A percentile compares a stretch with the other conserved stretches of the same genome.
Evolutionary conservation across 2,888 invertebrate species (phyloP).

Genomic region (Plebejus argus): DNA sequence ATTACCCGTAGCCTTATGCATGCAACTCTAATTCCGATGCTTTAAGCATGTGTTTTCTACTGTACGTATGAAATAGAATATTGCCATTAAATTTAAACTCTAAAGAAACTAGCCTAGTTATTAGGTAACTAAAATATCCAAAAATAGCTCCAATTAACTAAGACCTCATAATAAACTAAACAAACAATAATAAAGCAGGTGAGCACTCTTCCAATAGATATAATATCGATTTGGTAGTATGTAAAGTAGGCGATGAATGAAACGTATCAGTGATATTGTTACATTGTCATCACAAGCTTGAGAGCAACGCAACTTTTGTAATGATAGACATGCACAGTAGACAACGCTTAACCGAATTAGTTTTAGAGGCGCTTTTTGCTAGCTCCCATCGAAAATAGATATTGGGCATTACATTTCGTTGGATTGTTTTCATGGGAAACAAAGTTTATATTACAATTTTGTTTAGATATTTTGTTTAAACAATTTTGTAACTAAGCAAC

Average conservation of each 20-base stretch:
- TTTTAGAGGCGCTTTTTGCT: conserved; percentile 63
- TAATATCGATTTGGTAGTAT: conserved; percentile 3
- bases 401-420: conserved; percentile 75
- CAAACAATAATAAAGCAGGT: neutral
- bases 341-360: conserved; percentile 66
- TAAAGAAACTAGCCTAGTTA: conserved; percentile 11
- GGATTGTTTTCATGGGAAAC: conserved; percentile 59
- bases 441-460: conserved; percentile 35
- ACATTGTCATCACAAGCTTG: conserved; percentile 34
- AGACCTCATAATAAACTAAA: neutral
- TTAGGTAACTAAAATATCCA: conserved; percentile 3
- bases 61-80: conserved; percentile 22
- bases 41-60: conserved; percentile 36
- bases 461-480: conserved; percentile 38
- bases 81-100: conserved; percentile 7
- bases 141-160: conserved; percentile 1
- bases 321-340: conserved; percentile 59
- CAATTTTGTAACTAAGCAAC: conserved; percentile 39
- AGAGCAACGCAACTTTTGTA: conserved; percentile 48
- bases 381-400: conserved; percentile 54
- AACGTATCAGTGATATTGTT: neutral
- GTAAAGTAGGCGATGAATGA: neutral
- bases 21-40: conserved; percentile 34
- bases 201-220: conserved; percentile 19
- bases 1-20: conserved; percentile 37